These are phyloP conservation scores for Anas platyrhynchos DNA, from an alignment of 2,113 vertebrate species.

Conservation along the genomic window DNA sequence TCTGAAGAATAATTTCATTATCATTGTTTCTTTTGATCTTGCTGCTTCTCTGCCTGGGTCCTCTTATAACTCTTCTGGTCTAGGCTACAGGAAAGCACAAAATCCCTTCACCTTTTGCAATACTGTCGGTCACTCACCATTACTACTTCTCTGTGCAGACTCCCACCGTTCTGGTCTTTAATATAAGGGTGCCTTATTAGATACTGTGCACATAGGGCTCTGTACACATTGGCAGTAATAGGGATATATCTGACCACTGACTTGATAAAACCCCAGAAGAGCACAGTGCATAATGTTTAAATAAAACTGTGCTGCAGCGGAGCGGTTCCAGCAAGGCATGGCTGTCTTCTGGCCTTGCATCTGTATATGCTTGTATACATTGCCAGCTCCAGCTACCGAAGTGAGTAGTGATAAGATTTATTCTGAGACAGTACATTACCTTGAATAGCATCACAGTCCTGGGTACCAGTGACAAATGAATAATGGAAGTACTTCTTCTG, in stretches of 20 bases:
- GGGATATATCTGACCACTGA: neutral
- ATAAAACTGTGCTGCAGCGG: neutral
- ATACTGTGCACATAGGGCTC: neutral
- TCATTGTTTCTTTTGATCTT: neutral
- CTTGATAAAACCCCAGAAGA: neutral
- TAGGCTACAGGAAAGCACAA: neutral
- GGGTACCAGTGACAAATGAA: slow-evolving; percentile 44
- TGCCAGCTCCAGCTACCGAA: slow-evolving; percentile 23
- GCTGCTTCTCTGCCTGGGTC: neutral
- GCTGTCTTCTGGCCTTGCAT: slow-evolving; percentile 19
- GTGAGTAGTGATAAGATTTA: slow-evolving; percentile 48
- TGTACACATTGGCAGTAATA: neutral
- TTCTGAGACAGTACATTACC: slow-evolving; percentile 57
- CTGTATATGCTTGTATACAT: neutral
- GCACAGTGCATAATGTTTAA: neutral
- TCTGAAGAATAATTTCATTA: neutral
- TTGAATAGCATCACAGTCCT: slow-evolving; percentile 54
- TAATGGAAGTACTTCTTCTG: slow-evolving; percentile 48
- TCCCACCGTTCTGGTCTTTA: neutral
- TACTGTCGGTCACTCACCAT: neutral
- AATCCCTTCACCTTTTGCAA: neutral
- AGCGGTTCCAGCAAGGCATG: neutral
- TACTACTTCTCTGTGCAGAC: neutral
- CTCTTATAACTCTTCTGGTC: neutral
- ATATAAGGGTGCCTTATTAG: neutral